Percentiles rank a stretch among this genome's conserved stretches.
Conservation (phyloP, 2,113 vertebrate species). For the Capricornis sumatraensis region DNA sequence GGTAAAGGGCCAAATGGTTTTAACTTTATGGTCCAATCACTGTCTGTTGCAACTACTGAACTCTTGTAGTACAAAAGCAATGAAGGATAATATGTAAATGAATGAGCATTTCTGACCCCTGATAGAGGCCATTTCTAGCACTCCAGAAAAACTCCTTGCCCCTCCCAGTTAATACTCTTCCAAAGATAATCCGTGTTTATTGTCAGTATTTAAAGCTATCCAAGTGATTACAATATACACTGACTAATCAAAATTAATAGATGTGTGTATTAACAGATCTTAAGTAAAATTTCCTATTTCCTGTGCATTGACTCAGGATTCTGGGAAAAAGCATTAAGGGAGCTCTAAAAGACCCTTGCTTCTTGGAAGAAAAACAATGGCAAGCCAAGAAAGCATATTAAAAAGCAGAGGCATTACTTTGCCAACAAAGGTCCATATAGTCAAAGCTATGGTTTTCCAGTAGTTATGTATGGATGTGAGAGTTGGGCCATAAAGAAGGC, state of each 20-base stretch:
- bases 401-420: background rate
- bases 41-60: background rate
- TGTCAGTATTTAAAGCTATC: background rate
- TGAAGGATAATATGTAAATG: background rate
- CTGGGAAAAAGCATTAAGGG: background rate
- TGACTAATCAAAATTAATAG: background rate
- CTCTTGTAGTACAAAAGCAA: background rate
- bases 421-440: background rate
- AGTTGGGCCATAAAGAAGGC: background rate
- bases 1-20: background rate
- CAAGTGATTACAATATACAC: background rate
- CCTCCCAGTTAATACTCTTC: background rate
- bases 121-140: background rate
- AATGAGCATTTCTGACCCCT: background rate
- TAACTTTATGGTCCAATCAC: background rate
- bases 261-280: background rate
- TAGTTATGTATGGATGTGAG: background rate
- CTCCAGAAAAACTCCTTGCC: background rate
- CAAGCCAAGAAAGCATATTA: background rate
- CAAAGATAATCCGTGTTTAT: background rate
- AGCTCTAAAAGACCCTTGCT: background rate
- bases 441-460: background rate
- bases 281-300: background rate
- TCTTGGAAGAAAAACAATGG: background rate
- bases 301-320: background rate